phyloP scores from a whole-genome alignment of 2,888 invertebrate species.

The Oconnorella tubifera region DNA sequence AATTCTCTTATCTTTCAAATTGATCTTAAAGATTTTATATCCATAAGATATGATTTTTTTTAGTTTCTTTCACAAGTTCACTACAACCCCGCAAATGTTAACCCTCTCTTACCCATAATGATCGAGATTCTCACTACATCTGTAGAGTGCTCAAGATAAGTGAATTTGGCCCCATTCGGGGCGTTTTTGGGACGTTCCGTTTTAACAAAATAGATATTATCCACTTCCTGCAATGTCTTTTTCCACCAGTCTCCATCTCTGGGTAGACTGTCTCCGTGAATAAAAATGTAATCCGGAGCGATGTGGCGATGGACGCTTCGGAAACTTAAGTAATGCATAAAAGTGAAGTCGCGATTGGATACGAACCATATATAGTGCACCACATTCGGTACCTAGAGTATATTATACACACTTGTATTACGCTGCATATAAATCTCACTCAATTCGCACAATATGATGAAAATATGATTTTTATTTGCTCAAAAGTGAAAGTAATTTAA shows the following conservation, averaged over 20 bases:
- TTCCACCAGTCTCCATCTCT: constrained; percentile 8
- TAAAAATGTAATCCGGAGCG: not conserved
- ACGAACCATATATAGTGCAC: constrained; percentile 11
- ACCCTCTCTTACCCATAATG: no score
- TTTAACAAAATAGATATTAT: constrained; percentile 6
- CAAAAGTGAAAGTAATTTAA: no score
- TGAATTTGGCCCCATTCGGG: constrained; percentile 6
- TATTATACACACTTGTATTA: no score
- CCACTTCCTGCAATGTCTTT: not conserved
- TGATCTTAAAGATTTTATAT: no score
- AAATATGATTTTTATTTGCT: no score
- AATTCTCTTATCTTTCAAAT: no score
- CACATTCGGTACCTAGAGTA: constrained; percentile 11
- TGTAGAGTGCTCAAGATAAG: not conserved
- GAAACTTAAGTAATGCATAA: constrained; percentile 15
- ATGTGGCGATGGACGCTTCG: constrained; percentile 6
- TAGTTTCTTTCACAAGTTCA: no score
- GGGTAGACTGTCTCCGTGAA: constrained; percentile 10
- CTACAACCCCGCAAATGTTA: no score
- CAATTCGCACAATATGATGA: no score
- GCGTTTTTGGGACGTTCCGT: not conserved
- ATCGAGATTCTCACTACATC: not conserved
- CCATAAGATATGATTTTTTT: no score
- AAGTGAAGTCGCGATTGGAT: constrained; percentile 4
- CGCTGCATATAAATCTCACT: no score